These are phyloP conservation scores for Cantharis rustica DNA, from an alignment of 2,888 invertebrate genomes.

Conservation along the genomic window DNA sequence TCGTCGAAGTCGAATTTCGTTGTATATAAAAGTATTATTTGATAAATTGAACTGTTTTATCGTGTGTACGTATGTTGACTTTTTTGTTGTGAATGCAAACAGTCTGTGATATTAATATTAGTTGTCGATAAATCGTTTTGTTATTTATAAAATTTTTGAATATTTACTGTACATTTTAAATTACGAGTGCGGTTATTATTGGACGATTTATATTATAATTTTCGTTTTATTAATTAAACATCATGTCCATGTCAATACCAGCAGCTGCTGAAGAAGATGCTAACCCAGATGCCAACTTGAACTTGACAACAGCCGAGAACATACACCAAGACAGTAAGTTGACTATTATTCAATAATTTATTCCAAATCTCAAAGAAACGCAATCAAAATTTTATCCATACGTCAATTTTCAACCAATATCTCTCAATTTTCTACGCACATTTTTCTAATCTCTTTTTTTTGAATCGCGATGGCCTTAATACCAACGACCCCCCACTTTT, in stretches of 20 bases:
- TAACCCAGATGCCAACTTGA: slow-evolving; percentile 10
- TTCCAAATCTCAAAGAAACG: neutral
- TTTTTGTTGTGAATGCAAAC: slow-evolving; percentile 63
- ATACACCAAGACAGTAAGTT: slow-evolving; percentile 27
- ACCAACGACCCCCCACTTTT: neutral
- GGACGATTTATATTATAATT: slow-evolving; percentile 4
- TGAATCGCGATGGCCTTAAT: neutral
- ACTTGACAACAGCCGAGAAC: slow-evolving; percentile 16
- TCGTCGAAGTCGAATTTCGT: slow-evolving; percentile 26
- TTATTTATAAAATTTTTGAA: slow-evolving; percentile 30
- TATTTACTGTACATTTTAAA: slow-evolving; percentile 25
- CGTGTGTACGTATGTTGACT: slow-evolving; percentile 57
- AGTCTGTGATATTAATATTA: slow-evolving; percentile 66
- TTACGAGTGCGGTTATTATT: slow-evolving; percentile 11
- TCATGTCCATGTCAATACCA: slow-evolving; percentile 30
- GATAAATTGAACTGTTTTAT: slow-evolving; percentile 31
- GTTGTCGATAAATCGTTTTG: slow-evolving; percentile 33
- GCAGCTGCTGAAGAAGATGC: slow-evolving; percentile 21
- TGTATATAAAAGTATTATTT: slow-evolving; percentile 36
- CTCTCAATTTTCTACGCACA: neutral
- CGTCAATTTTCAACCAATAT: neutral
- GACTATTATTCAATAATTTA: neutral
- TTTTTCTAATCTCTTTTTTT: neutral
- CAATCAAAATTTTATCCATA: neutral
- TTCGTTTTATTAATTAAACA: slow-evolving; percentile 6